phyloP scores from a whole-genome alignment of 2,113 vertebrate species.

The Raphicerus campestris region DNA sequence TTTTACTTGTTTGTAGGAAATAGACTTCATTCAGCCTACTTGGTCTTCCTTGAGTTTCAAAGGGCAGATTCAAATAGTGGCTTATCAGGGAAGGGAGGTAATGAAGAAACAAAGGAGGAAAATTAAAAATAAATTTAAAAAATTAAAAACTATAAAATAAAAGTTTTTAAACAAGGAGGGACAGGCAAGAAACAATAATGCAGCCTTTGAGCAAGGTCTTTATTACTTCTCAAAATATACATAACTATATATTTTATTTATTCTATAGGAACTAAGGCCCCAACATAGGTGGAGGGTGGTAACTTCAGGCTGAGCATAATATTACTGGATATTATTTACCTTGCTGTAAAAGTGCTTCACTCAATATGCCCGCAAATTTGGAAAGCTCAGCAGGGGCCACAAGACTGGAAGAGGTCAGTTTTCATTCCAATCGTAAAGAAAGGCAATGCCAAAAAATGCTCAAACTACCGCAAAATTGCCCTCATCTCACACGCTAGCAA shows the following conservation, averaged over 20 bases:
- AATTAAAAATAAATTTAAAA: background rate
- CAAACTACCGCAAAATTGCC: background rate
- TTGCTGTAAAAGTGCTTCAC: background rate
- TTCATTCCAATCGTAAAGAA: background rate
- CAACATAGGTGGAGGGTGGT: background rate
- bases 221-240: background rate
- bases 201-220: background rate
- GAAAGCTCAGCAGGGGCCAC: background rate
- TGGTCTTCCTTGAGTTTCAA: background rate
- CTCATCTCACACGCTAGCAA: background rate
- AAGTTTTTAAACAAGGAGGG: background rate
- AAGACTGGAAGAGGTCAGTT: background rate
- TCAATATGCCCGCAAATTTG: background rate
- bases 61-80: background rate
- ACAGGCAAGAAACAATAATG: background rate
- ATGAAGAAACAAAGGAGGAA: background rate
- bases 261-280: background rate
- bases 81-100: background rate
- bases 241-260: background rate
- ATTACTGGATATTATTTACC: background rate
- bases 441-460: background rate
- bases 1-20: background rate
- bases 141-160: background rate
- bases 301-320: background rate
- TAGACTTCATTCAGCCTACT: background rate